These are phyloP conservation scores for Ceratina calcarata DNA, from an alignment of 1,140 invertebrate genomes.

Conservation along the genomic window DNA sequence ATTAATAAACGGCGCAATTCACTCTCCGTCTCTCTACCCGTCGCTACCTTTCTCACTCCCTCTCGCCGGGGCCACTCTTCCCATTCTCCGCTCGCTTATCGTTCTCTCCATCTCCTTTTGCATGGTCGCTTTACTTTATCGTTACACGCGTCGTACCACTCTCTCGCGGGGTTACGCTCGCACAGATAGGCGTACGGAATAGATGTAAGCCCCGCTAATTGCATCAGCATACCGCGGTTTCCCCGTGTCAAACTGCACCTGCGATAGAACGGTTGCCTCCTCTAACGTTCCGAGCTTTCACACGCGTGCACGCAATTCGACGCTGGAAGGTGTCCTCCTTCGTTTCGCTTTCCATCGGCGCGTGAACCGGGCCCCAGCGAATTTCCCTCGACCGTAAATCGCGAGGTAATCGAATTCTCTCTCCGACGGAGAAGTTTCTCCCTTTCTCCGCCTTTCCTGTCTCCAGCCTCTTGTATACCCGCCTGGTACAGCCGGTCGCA, in stretches of 20 bases:
- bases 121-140: conserved; percentile 36
- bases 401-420: conserved; percentile 48
- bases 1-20: conserved; percentile 71
- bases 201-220: conserved; percentile 72
- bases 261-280: conserved; percentile 42
- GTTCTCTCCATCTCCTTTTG: conserved; percentile 11
- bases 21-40: conserved; percentile 15
- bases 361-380: background rate
- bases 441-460: background rate
- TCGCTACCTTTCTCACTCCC: conserved; percentile 7
- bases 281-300: no score
- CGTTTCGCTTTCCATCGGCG: no score
- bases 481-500: conserved; percentile 60
- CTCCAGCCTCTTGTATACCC: conserved; percentile 14
- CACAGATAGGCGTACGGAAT: conserved; percentile 62
- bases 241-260: conserved; percentile 73
- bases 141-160: conserved; percentile 28
- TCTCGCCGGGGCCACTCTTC: background rate
- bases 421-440: background rate
- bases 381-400: conserved; percentile 30
- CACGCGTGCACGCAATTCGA: background rate
- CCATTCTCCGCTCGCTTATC: conserved; percentile 24
- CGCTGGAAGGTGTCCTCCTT: no score
- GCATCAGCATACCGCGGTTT: conserved; percentile 74
- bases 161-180: conserved; percentile 22